Percentiles rank a stretch among this genome's conserved stretches.
phyloP scores from a whole-genome alignment of 2,113 vertebrate species.

The Oryzias woworae region DNA sequence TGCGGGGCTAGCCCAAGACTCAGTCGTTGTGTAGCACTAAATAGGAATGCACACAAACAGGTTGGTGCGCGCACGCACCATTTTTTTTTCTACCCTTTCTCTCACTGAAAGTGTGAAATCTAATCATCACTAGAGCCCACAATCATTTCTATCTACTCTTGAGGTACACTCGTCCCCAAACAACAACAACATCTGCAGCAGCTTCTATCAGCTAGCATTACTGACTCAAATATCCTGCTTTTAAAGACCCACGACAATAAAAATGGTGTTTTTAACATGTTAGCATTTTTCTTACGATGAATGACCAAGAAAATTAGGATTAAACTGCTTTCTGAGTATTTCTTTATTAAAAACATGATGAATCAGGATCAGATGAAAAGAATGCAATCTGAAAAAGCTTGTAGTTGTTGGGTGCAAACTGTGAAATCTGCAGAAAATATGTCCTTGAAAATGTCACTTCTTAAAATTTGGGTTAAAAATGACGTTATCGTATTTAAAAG shows the following conservation, averaged over 20 bases:
- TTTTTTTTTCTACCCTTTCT: constrained; percentile 38
- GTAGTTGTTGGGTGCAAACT: too few species aligned
- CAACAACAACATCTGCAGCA: constrained; percentile 32
- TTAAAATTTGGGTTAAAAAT: too few species aligned
- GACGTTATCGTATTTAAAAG: too few species aligned
- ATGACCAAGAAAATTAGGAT: too few species aligned
- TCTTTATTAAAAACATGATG: background rate
- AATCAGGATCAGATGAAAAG: too few species aligned
- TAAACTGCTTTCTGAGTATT: background rate
- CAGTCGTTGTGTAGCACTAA: constrained; percentile 32
- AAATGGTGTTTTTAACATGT: too few species aligned
- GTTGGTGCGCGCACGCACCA: constrained; percentile 3
- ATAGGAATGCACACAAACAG: constrained; percentile 23
- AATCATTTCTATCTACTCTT: constrained; percentile 66
- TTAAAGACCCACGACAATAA: too few species aligned
- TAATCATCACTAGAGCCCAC: constrained; percentile 56
- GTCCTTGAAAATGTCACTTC: too few species aligned
- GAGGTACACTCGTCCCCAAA: constrained; percentile 41
- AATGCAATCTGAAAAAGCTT: too few species aligned
- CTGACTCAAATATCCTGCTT: constrained; percentile 15
- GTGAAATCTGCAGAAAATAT: too few species aligned
- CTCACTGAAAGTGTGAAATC: constrained; percentile 61
- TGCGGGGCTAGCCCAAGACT: constrained; percentile 17
- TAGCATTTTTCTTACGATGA: too few species aligned
- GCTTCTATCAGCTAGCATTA: constrained; percentile 25